Base-by-base conservation (phyloP, 2,113 vertebrate genomes). In the Mormoops blainvillei region DNA sequence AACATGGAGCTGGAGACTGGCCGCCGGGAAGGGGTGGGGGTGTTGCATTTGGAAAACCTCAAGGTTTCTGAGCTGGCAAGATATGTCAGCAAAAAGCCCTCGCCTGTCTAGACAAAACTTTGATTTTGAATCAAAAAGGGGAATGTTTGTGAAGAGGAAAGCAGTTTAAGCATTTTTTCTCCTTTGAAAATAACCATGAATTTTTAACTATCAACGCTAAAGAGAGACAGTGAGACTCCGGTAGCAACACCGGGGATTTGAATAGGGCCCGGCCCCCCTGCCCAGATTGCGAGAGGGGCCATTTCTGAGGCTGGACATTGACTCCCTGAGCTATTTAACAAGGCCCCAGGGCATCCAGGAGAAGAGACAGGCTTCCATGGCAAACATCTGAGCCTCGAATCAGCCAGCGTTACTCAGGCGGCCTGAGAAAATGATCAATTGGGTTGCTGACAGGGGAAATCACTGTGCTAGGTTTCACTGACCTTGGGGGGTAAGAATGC, bases 141-240 rank as follows among this genome's bases (percentile, higher is more conserved):
- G 98, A 98, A 97, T 28, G 95, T 97, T 98, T 97, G 98, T 97
- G 98, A 97, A 97, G 91, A 97, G 96, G 97, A 98, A 98, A 98
- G 98, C 97, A 97, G 98, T 97, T 98, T 98, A 98, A 98, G 98
- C 97, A 93, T 43, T 96, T 97, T 97, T 82, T 89, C 84, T 86
- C 97, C 98, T 98, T 98, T 97, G 98, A 98, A 98, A 98, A 98
- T 96, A 96, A 98, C 98, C 98, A 98, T 98, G 98, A 98, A 98
- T 99, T 98, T 99, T 98, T 99, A 98, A 98, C 98, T 95, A 98
- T 98, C 98, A 95, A 97, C 98, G 98, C 97, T 96, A 98, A 98
- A 96, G 97, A 98, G 97, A 98, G 98, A 98, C 98, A 98, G 97
- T 50, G 54, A 98, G 98, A 94, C 98, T 98, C 97, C 97, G 58